Base-by-base conservation (phyloP, 2,888 invertebrate genomes). In the Eucera pruinosa region DNA sequence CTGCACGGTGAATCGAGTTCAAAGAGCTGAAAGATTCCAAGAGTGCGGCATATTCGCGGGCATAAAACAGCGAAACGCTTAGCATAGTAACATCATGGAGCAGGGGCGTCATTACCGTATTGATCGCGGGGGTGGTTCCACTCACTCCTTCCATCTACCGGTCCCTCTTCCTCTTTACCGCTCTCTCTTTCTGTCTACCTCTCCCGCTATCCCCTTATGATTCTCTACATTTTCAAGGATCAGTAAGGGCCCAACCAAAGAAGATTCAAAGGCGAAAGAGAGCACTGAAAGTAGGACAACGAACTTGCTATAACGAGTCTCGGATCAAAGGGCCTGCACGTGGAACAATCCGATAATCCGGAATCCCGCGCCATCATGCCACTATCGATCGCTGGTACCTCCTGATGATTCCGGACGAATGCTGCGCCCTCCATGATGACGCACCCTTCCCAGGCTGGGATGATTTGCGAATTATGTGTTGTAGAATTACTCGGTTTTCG, bases 51-150 rank as follows among this genome's bases (percentile, higher is more conserved):
- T 78, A 81, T 81, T 81, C 81, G 79, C 76, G 72, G 64, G 69
- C 61, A 83, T 88, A 88, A 88, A 87, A 86, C 86, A 85, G 82
- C 79, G 82, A 83, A 84, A 84, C 85, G 81, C 80, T 84, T 86
- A 84, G 83, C 81, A 82, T 83, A 78, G 84, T 84, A 86, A 84
- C 83, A 82, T 83, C 80, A 67, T 65, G 80, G 73, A 69, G 80
- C 71, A 82, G 70, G 82, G 70, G 78, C 83, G 81, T 87, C 86
- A 86, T 88, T 86, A 88, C 82, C 78, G 85, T 89, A 89, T 88
- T 85, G 87, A 89, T 87, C 87, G 86, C 48, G 71, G 77, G 71
- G 82, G 81, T 81, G 80, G 82, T 70, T 65, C 68, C 55, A 20
- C 65, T 45, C 66, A n/a, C 52, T 33, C 77, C 39, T 57, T 41